Conservation (phyloP, 1,140 invertebrate genomes). For the Euura lappo region DNA sequence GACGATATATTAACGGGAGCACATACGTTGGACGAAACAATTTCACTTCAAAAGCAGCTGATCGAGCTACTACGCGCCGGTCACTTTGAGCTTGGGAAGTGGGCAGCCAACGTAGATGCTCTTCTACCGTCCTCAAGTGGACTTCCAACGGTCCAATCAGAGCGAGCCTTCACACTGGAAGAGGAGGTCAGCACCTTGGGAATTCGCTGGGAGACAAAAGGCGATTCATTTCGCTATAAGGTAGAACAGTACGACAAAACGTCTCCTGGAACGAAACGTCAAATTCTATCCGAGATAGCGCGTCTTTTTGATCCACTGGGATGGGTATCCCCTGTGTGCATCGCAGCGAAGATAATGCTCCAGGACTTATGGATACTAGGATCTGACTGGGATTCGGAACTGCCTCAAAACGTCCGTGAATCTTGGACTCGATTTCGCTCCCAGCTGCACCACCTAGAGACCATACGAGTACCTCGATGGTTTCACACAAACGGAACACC, state of each 20-base stretch:
- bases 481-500: background rate
- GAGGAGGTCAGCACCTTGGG: constrained; percentile 23
- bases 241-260: constrained; percentile 12
- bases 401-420: background rate
- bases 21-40: background rate
- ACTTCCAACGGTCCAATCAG: background rate
- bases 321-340: background rate
- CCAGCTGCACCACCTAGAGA: constrained; percentile 53
- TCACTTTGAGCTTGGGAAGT: constrained; percentile 23
- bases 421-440: background rate
- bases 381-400: background rate
- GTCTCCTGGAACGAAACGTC: constrained; percentile 23
- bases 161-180: constrained; percentile 10
- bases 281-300: background rate
- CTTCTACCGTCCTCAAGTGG: constrained; percentile 26
- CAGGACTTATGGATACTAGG: constrained; percentile 8
- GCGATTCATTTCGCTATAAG: constrained; percentile 22
- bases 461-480: constrained; percentile 12
- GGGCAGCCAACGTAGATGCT: constrained; percentile 10
- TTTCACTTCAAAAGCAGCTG: background rate
- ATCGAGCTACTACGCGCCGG: background rate
- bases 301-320: background rate
- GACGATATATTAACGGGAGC: constrained; percentile 38
- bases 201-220: constrained; percentile 16
- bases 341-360: constrained; percentile 7